A percentile compares a stretch with the other conserved stretches of the same genome.
These are phyloP conservation scores for Cyanoderma ruficeps DNA, from an alignment of 2,113 vertebrate species.

Conservation along the genomic window DNA sequence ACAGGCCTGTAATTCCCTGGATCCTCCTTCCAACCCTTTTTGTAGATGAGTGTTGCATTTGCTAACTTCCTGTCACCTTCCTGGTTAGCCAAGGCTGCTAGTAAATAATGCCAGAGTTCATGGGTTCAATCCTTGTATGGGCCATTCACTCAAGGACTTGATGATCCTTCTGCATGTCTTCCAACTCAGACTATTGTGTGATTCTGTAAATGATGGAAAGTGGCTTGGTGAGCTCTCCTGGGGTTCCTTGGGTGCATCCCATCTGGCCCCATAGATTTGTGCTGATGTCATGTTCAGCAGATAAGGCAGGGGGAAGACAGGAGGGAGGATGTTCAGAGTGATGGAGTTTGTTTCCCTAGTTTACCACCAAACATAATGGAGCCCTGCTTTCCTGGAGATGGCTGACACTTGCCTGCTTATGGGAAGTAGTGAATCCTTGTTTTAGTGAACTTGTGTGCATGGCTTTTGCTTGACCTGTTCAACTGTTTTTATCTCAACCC, in stretches of 20 bases:
- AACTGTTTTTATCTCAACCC: neutral
- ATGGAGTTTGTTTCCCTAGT: neutral
- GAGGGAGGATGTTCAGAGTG: neutral
- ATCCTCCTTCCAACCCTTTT: neutral
- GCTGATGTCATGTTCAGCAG: neutral
- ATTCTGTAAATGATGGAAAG: neutral
- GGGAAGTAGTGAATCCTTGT: neutral
- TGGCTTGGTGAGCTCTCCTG: neutral
- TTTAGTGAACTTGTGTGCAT: neutral
- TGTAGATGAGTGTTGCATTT: neutral
- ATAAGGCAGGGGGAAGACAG: neutral
- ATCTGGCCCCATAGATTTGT: fast-evolving
- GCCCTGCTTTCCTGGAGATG: neutral
- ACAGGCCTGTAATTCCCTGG: neutral
- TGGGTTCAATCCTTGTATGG: neutral
- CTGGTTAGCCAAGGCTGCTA: neutral
- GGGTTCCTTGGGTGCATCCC: neutral
- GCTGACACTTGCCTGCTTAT: neutral
- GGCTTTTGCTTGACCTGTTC: neutral
- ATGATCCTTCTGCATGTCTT: neutral
- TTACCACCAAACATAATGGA: neutral
- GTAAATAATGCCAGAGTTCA: neutral
- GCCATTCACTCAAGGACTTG: neutral
- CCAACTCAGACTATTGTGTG: neutral
- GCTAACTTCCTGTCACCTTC: neutral